These are phyloP conservation scores for Epinephelus coioides DNA, from an alignment of 2,797 vertebrate species.

Conservation along the genomic window DNA sequence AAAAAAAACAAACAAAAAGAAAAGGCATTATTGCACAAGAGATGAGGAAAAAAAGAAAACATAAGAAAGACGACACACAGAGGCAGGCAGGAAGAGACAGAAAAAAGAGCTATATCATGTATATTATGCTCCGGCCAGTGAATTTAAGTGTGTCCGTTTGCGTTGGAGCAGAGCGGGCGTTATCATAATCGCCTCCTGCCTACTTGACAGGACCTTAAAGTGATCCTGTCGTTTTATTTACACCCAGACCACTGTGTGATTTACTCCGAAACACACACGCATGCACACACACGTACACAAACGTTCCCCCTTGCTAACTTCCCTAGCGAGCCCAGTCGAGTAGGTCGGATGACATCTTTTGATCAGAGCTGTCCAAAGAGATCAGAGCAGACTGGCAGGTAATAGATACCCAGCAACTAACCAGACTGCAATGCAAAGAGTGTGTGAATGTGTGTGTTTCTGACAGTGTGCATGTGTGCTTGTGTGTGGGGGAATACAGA, in stretches of 20 bases:
- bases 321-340: conserved; percentile 81
- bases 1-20: conserved; percentile 5
- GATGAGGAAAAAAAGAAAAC: conserved; percentile 34
- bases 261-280: conserved; percentile 66
- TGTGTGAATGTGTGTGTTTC: conserved; percentile 45
- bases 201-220: conserved; percentile 99
- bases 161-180: conserved; percentile 93
- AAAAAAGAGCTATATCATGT: conserved; percentile 76
- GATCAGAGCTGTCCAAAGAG: conserved; percentile 99
- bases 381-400: conserved; percentile 99
- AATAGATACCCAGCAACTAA: conserved; percentile 97
- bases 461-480: not conserved
- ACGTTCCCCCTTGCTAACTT: conserved; percentile 69
- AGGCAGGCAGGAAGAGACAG: conserved; percentile 42
- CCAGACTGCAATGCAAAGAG: conserved; percentile 59
- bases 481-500: conserved; percentile 67
- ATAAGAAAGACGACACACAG: conserved; percentile 43
- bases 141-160: conserved; percentile 90
- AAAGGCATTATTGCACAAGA: conserved; percentile 35
- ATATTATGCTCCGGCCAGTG: conserved; percentile 83
- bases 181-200: conserved; percentile 99
- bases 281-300: conserved; percentile 30
- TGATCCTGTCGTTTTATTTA: conserved; percentile 99
- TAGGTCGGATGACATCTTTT: conserved; percentile 99
- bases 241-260: conserved; percentile 91